These are phyloP conservation scores for Fratercula arctica DNA, from an alignment of 2,797 vertebrate species.

Conservation along the genomic window DNA sequence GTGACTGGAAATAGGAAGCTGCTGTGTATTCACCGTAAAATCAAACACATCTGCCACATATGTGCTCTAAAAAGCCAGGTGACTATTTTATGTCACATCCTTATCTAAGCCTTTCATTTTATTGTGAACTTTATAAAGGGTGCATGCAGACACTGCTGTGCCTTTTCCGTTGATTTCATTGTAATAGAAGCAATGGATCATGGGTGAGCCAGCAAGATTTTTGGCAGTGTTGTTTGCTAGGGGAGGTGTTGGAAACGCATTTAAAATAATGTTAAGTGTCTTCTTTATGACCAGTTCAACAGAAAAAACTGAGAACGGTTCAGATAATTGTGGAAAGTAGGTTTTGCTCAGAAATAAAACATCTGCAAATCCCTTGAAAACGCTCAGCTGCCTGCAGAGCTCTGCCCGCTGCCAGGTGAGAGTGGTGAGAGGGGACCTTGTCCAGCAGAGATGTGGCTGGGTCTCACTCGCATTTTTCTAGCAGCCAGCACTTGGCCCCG, in stretches of 20 bases:
- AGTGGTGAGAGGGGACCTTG: not conserved
- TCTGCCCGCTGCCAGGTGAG: not conserved
- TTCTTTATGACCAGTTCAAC: not conserved
- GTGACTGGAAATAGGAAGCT: not conserved
- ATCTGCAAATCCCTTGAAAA: not conserved
- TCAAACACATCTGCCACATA: not conserved
- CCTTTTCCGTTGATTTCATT: not conserved
- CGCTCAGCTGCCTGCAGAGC: not conserved
- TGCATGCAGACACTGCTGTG: not conserved
- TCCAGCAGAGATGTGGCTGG: not conserved
- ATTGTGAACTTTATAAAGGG: not conserved
- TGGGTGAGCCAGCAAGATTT: not conserved
- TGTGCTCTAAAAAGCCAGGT: not conserved
- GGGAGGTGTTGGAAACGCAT: not conserved
- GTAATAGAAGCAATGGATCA: not conserved
- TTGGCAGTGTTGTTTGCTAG: not conserved
- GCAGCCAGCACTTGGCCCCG: not conserved
- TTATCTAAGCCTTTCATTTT: not conserved
- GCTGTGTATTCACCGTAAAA: not conserved
- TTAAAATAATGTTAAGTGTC: not conserved
- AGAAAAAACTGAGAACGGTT: not conserved
- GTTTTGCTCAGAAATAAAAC: not conserved
- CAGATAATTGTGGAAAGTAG: not conserved
- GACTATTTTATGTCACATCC: not conserved
- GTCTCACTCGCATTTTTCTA: not conserved